Evolutionary conservation across 2,888 invertebrate genomes (phyloP).

Genomic region (Cantharis nigra): DNA sequence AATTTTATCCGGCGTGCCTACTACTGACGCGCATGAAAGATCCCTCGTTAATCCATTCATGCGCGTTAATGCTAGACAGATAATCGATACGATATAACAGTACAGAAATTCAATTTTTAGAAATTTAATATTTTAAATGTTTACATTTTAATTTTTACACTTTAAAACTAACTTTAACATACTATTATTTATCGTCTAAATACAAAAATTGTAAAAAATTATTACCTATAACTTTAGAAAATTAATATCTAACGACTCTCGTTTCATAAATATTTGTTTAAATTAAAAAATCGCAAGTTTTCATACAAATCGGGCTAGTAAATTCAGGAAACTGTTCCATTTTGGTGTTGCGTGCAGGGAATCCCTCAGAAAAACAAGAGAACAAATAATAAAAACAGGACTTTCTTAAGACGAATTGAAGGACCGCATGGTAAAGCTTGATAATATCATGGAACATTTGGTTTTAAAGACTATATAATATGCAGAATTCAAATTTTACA

Average conservation of each 20-base stretch:
- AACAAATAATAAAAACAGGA: no score
- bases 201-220: slow-evolving; percentile 2
- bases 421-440: no score
- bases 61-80: no score
- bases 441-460: no score
- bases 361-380: neutral
- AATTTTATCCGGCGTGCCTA: no score
- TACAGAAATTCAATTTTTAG: neutral
- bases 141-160: slow-evolving; percentile 1
- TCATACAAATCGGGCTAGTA: neutral
- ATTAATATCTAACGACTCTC: neutral
- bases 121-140: neutral
- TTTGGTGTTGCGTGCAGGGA: neutral
- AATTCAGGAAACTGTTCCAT: neutral
- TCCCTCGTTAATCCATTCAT: no score
- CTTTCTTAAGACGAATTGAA: no score
- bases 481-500: neutral
- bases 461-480: neutral
- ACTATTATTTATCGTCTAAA: neutral
- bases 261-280: neutral
- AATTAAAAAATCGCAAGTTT: neutral
- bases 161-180: neutral
- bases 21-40: no score
- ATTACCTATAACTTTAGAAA: neutral
- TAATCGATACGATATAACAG: neutral